A percentile compares a stretch with the other conserved stretches of the same genome.
Evolutionary conservation across 2,797 vertebrate species (phyloP).

Genomic region (Cottoperca gobio): DNA sequence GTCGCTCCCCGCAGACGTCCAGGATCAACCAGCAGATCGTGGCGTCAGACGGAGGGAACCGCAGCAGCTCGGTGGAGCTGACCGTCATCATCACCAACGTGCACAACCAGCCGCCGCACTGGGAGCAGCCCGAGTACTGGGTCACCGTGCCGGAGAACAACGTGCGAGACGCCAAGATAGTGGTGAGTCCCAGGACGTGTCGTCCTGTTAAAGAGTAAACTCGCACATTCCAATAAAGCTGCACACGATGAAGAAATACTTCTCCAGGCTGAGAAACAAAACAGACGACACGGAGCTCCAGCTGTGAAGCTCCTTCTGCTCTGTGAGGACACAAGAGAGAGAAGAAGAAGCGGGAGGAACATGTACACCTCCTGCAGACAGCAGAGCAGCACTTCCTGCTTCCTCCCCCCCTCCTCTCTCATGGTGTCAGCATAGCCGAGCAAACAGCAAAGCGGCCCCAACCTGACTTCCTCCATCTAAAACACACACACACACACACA

Average conservation of each 20-base stretch:
- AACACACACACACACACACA: slow-evolving; percentile 35
- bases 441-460: slow-evolving; percentile 62
- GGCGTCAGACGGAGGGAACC: slow-evolving; percentile 90
- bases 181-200: slow-evolving; percentile 85
- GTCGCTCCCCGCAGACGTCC: slow-evolving; percentile 77
- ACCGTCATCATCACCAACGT: slow-evolving; percentile 88
- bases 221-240: too few relatives aligned
- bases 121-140: slow-evolving; percentile 88
- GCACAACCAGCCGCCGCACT: slow-evolving; percentile 89
- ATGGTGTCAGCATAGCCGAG: slow-evolving; percentile 68
- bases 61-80: slow-evolving; percentile 89
- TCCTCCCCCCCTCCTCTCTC: too few relatives aligned
- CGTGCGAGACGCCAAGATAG: slow-evolving; percentile 85
- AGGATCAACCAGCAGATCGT: slow-evolving; percentile 85
- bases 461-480: slow-evolving; percentile 50
- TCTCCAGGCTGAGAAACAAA: too few relatives aligned
- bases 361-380: slow-evolving; percentile 42
- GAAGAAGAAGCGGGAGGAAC: too few relatives aligned
- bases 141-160: slow-evolving; percentile 90
- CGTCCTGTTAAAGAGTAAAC: too few relatives aligned
- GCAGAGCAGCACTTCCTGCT: too few relatives aligned
- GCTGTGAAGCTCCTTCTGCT: too few relatives aligned
- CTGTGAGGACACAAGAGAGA: too few relatives aligned
- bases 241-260: too few relatives aligned
- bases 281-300: too few relatives aligned